Evolutionary conservation across 2,888 invertebrate species (phyloP), one percentile per base, ranked within the genome.

Genomic region (Lycia hirtaria): DNA sequence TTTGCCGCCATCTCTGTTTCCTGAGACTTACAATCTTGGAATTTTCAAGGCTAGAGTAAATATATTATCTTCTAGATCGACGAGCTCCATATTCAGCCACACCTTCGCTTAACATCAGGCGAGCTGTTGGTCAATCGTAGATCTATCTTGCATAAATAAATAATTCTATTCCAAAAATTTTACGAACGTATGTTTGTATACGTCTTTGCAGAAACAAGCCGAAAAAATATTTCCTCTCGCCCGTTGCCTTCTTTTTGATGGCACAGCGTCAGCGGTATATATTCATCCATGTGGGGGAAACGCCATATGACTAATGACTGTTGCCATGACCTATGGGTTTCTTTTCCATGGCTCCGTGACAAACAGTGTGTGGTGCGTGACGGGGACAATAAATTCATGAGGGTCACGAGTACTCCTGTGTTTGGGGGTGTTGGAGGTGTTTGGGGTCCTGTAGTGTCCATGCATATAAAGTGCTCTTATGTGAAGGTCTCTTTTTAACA

Each of bases 251-350:
- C 14, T 24, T 40, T 40, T 10, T 24, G 37, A 15, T n/a, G 40
- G 2, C 9, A 22, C 14, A 33, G 30, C 30, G 7, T 9, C 14
- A 12, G 14, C 30, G 37, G 43, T 37, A 52, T 37, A 41, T 35
- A 41, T 22, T 20, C n/a, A n/a, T 14, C 33, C 19, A 19, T n/a
- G 37, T 15, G 20, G 12, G 41, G 48, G 41, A 55, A 49, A 56
- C 37, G 35, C 10, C 20, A 37, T 28, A 15, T 56, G 49, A 50
- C 30, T 56, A 56, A 56, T 56, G 55, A 49, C 28, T 49, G 32
- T 19, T 38, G 49, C 56, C 56, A 44, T 56, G 49, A 49, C 56
- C 56, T 56, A 49, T 49, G 56, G 55, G 28, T 43, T 55, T 43
- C 49, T 55, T 55, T 55, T 35, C 1, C 44, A 19, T 26, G 35